These are phyloP conservation scores for Drosophila melanica DNA, from an alignment of 1,140 invertebrate genomes.

Conservation along the genomic window DNA sequence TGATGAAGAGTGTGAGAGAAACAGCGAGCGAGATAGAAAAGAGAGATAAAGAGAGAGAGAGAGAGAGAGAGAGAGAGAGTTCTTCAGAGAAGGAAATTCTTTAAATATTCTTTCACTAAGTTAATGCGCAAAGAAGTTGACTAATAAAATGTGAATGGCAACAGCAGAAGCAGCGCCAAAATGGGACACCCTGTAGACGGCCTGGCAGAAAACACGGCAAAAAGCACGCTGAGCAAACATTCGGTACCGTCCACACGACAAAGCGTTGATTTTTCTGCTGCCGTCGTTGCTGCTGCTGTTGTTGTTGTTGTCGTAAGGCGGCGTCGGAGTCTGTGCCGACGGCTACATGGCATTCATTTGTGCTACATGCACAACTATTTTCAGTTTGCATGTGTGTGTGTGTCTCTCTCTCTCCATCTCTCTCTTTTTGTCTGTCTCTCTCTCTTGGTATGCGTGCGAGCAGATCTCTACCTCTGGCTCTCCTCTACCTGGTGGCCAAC, in stretches of 20 bases:
- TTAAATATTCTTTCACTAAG: too few species aligned
- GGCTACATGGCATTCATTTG: slow-evolving; percentile 71
- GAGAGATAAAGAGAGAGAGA: too few species aligned
- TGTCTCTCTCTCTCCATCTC: slow-evolving; percentile 14
- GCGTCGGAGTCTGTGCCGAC: slow-evolving; percentile 66
- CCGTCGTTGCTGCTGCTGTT: slow-evolving; percentile 19
- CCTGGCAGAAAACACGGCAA: slow-evolving; percentile 51
- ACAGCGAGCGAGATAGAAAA: too few species aligned
- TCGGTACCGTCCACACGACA: slow-evolving; percentile 51
- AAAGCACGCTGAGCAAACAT: slow-evolving; percentile 58
- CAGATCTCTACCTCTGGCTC: slow-evolving; percentile 29
- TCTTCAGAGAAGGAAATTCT: too few species aligned
- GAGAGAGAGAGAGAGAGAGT: too few species aligned
- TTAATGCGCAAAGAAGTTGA: too few species aligned
- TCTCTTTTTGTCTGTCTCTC: slow-evolving; percentile 31
- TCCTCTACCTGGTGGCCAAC: slow-evolving; percentile 61
- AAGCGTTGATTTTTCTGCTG: slow-evolving; percentile 59
- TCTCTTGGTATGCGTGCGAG: slow-evolving; percentile 33
- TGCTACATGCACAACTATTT: slow-evolving; percentile 78
- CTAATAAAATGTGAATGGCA: not conserved
- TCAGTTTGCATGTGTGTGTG: slow-evolving; percentile 29
- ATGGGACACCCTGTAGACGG: slow-evolving; percentile 52
- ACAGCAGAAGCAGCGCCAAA: not conserved
- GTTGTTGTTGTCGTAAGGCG: slow-evolving; percentile 44
- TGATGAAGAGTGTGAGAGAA: too few species aligned